Evolutionary conservation across 2,797 vertebrate genomes (phyloP).

Genomic region (Micrastur ruficollis): DNA sequence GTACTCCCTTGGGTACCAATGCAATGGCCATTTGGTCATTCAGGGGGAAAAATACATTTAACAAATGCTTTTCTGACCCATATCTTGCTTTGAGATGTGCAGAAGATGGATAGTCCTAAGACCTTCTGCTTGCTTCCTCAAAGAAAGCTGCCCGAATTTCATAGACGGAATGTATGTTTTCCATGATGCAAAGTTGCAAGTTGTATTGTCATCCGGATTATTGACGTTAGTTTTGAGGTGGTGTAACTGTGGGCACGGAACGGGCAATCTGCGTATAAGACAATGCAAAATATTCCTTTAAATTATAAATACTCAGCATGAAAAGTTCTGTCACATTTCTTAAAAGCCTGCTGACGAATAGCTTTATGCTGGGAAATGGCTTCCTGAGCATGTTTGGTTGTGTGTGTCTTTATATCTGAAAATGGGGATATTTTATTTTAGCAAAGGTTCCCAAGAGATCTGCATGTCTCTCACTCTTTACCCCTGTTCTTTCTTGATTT

Average conservation of each 20-base stretch:
- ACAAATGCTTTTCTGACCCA: slow-evolving; percentile 67
- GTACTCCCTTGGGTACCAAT: slow-evolving; percentile 44
- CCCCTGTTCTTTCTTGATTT: slow-evolving; percentile 23
- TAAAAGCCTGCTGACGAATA: slow-evolving; percentile 63
- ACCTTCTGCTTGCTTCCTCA: slow-evolving; percentile 57
- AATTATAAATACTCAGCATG: slow-evolving; percentile 70
- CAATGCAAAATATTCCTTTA: slow-evolving; percentile 69
- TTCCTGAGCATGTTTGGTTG: slow-evolving; percentile 58
- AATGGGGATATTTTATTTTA: slow-evolving; percentile 32
- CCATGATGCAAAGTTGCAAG: slow-evolving; percentile 53
- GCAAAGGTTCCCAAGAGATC: slow-evolving; percentile 26
- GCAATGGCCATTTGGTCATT: slow-evolving; percentile 63
- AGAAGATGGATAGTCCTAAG: slow-evolving; percentile 25
- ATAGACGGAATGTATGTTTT: slow-evolving; percentile 42
- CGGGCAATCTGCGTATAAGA: slow-evolving; percentile 34
- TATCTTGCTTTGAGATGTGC: slow-evolving; percentile 41
- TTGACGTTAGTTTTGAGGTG: slow-evolving; percentile 17
- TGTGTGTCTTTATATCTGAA: slow-evolving; percentile 55
- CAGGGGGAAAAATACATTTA: slow-evolving; percentile 66
- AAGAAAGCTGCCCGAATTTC: slow-evolving; percentile 59
- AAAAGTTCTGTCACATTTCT: slow-evolving; percentile 65
- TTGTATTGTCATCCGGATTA: slow-evolving; percentile 38
- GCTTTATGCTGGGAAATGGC: slow-evolving; percentile 69
- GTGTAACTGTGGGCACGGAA: slow-evolving; percentile 29
- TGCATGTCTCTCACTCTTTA: not conserved